Evolutionary conservation across 2,113 vertebrate genomes (phyloP).

Genomic region (Cynocephalus volans): DNA sequence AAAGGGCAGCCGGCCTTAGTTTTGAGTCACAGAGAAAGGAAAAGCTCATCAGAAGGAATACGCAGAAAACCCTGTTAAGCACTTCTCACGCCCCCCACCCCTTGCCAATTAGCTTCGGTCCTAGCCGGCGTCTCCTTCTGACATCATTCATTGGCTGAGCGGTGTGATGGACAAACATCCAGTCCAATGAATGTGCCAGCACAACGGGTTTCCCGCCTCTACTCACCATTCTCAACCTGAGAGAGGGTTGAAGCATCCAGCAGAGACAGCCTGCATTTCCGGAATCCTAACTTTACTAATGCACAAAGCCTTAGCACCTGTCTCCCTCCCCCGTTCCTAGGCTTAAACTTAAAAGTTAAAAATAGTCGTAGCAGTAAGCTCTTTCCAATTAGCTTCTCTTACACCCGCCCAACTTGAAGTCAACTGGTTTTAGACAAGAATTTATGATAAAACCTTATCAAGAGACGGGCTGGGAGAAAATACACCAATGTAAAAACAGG

Average conservation of each 20-base stretch:
- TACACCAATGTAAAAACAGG: background rate
- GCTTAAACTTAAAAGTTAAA: background rate
- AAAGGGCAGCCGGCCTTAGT: background rate
- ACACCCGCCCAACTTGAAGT: background rate
- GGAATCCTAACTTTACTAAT: background rate
- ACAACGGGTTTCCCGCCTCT: background rate
- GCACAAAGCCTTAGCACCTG: background rate
- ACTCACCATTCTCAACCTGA: background rate
- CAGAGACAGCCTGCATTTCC: background rate
- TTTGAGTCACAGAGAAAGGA: background rate
- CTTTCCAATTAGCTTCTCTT: slow-evolving; percentile 26
- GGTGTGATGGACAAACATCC: background rate
- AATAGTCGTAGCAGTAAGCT: background rate
- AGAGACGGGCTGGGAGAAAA: background rate
- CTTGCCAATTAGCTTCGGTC: background rate
- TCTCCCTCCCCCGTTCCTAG: fast-evolving
- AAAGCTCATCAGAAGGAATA: background rate
- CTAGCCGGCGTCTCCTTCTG: background rate
- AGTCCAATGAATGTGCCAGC: background rate
- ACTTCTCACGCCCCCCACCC: fast-evolving
- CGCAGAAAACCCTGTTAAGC: background rate
- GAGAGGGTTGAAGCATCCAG: background rate
- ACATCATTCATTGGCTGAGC: slow-evolving; percentile 13
- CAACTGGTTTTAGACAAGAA: background rate
- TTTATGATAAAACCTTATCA: background rate